Base-by-base conservation (phyloP, 2,113 vertebrate genomes). In the Nibea coibor region DNA sequence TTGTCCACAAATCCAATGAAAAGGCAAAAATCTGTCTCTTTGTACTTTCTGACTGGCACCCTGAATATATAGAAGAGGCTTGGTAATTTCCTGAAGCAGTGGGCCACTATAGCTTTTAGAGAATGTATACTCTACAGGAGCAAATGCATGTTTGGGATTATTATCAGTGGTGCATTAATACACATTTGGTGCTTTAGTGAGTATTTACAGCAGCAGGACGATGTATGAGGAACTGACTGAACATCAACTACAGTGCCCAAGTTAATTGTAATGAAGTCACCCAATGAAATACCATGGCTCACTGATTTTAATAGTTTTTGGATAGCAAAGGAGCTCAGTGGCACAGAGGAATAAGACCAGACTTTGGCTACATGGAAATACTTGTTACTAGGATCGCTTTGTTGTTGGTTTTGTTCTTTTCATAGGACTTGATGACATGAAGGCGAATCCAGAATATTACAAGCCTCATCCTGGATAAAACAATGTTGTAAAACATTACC, bases 351-450 rank as follows among this genome's bases (percentile, higher is more conserved):
- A 3, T 4, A 45, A 11, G 3, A 43, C 72, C 45, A 54, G 8
- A 61, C 35, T 47, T 35, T 66, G 43, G 24, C 7, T 15, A 35
- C 19, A 58, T 35, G 24, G 26, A 26, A 28, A 35, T 42, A 17
- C 54, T 26, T 72, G 1, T 48, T 43, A 17, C 14, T 12, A 19
- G 24, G 12, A 56, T 51, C 5, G 61, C 4, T 10, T 47, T 5
- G 26, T 54, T 39, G 24, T 53, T 61, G 58, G n/a, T n/a, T 50
- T 54, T 62, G 69, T 53, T 74, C 51, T 79, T 74, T 68, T 71
- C 17, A 19, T 24, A 14, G 48, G 42, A 78, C 72, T 75, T 59
- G 35, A 10, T 72, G 42, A 50, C 19, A 22, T 9, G 24, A 62
- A n/a, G 12, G 69, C 57, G 53, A 71, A 62, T 19, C n/a, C 1